These are phyloP conservation scores for Cuculus canorus DNA, from an alignment of 2,797 vertebrate genomes.

Conservation along the genomic window DNA sequence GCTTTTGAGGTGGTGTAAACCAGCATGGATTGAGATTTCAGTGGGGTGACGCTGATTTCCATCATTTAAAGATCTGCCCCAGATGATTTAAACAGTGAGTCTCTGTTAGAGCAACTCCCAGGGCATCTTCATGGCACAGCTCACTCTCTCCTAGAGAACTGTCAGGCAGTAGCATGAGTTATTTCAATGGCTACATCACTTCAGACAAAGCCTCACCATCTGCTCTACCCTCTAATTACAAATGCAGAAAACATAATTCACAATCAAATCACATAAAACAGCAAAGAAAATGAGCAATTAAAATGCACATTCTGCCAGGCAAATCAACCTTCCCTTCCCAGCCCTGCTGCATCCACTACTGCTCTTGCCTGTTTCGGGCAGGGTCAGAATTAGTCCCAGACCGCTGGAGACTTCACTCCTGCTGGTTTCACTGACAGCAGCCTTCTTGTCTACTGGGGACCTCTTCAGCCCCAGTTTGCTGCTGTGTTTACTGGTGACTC, in stretches of 20 bases:
- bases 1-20: neutral
- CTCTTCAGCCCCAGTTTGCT: neutral
- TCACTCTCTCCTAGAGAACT: neutral
- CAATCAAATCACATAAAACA: slow-evolving; percentile 54
- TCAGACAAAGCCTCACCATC: slow-evolving; percentile 56
- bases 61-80: neutral
- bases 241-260: slow-evolving; percentile 69
- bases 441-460: neutral
- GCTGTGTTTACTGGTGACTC: neutral
- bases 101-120: neutral
- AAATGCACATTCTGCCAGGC: slow-evolving; percentile 50
- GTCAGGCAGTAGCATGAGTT: neutral
- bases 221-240: slow-evolving; percentile 67
- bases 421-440: neutral
- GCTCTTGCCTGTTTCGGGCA: neutral
- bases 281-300: slow-evolving; percentile 68
- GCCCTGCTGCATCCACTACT: neutral
- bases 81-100: neutral
- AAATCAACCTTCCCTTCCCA: slow-evolving; percentile 21
- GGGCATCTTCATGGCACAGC: neutral
- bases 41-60: neutral
- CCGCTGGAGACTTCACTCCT: neutral
- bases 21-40: neutral
- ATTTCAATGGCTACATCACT: neutral
- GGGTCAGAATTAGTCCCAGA: neutral